Evolutionary conservation across 2,113 vertebrate species (phyloP).

Genomic region (Paraplagusia blochii): DNA sequence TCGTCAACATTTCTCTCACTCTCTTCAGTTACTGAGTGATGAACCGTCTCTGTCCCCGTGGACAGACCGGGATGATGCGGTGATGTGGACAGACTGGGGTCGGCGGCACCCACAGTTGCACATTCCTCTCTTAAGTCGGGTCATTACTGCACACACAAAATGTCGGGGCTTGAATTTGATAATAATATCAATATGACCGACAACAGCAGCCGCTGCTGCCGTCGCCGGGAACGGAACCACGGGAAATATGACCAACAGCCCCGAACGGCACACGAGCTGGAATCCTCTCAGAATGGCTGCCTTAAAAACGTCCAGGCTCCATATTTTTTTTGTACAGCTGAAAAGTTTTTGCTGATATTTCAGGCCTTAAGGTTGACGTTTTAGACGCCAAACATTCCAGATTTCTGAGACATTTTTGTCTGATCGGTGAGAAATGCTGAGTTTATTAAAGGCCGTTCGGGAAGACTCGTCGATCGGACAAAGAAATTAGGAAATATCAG

Average conservation of each 20-base stretch:
- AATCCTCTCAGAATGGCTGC: background rate
- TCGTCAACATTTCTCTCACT: too few species aligned
- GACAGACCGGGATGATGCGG: too few species aligned
- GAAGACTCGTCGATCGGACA: conserved; percentile 74
- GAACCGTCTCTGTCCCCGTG: too few species aligned
- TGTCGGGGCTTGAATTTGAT: conserved; percentile 52
- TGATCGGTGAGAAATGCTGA: conserved; percentile 45
- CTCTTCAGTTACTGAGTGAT: too few species aligned
- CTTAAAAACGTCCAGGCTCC: conserved; percentile 25
- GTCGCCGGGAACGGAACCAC: too few species aligned
- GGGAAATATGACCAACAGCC: too few species aligned
- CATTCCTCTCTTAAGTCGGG: conserved; percentile 60
- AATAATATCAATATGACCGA: conserved; percentile 66
- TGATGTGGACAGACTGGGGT: too few species aligned
- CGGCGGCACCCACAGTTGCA: background rate
- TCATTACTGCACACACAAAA: conserved; percentile 67
- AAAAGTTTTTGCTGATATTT: conserved; percentile 65
- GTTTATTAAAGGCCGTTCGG: conserved; percentile 48
- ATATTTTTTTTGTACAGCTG: conserved; percentile 11
- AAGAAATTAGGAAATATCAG: conserved; percentile 83
- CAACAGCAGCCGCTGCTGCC: conserved; percentile 37
- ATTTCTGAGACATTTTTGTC: too few species aligned
- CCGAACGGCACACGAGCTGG: too few species aligned
- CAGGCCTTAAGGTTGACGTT: conserved; percentile 8
- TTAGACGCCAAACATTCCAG: too few species aligned